phyloP scores from a whole-genome alignment of 2,888 invertebrate genomes.

The Diadromus collaris region DNA sequence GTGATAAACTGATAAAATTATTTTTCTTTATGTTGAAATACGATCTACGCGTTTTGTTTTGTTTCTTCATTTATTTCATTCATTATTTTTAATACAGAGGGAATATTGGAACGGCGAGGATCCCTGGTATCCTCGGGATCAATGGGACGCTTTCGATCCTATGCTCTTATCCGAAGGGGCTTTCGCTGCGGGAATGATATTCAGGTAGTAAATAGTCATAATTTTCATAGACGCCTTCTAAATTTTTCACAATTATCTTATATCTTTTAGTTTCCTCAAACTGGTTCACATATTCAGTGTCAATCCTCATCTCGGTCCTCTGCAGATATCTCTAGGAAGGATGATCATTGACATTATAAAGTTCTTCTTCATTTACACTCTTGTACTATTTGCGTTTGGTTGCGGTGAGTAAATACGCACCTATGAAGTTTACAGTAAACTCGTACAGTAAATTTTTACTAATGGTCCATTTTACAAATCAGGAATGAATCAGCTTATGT shows the following conservation, averaged over 20 bases:
- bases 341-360: conserved; percentile 98
- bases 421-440: not conserved
- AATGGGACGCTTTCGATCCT: conserved; percentile 98
- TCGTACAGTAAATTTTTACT: not conserved
- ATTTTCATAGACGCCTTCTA: not conserved
- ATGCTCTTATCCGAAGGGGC: conserved; percentile 96
- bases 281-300: conserved; percentile 98
- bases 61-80: conserved; percentile 62
- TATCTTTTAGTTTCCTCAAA: conserved; percentile 89
- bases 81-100: conserved; percentile 80
- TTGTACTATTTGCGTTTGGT: conserved; percentile 97
- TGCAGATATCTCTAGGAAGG: conserved; percentile 95
- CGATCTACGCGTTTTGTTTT: conserved; percentile 54
- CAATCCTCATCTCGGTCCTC: conserved; percentile 97
- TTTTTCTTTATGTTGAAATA: not conserved
- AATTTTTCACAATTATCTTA: too few species aligned
- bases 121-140: conserved; percentile 93
- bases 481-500: conserved; percentile 94
- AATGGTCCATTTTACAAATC: conserved; percentile 29
- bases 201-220: conserved; percentile 81
- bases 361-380: conserved; percentile 96
- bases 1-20: conserved; percentile 59
- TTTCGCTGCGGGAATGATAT: conserved; percentile 98
- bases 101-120: conserved; percentile 87
- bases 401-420: conserved; percentile 86